phyloP scores from a whole-genome alignment of 2,113 vertebrate genomes.

The Hipposideros armiger region DNA sequence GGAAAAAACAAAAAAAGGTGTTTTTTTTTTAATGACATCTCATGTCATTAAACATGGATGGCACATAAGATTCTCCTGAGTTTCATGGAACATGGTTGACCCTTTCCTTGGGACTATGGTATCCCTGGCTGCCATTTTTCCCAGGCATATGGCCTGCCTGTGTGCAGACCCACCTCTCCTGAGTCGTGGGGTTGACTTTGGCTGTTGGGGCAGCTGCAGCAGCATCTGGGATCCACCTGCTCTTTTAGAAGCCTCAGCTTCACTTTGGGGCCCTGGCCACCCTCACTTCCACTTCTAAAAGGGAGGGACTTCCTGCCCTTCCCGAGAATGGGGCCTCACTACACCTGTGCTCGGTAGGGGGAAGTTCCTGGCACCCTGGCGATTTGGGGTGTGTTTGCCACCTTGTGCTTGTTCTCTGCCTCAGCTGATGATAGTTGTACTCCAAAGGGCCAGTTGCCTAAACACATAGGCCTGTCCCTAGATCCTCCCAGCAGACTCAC shows the following conservation, averaged over 20 bases:
- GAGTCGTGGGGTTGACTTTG: not conserved
- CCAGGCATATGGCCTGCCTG: not conserved
- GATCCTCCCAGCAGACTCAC: not conserved
- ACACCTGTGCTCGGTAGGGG: not conserved
- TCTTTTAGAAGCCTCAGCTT: not conserved
- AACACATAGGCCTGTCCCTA: not conserved
- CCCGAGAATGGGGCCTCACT: not conserved
- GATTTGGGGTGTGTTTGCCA: not conserved
- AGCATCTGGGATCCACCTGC: slow-evolving; percentile 52
- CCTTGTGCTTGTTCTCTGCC: not conserved
- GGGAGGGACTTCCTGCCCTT: not conserved
- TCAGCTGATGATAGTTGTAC: not conserved
- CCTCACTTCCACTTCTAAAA: slow-evolving; percentile 25
- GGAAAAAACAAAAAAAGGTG: not conserved
- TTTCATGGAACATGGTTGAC: not conserved
- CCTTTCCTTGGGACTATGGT: not conserved
- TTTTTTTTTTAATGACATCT: not conserved
- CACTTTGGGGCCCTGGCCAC: not conserved
- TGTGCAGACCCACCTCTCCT: not conserved
- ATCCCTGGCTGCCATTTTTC: not conserved
- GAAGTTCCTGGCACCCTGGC: not conserved
- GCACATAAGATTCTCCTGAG: not conserved
- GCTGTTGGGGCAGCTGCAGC: not conserved
- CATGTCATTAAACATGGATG: not conserved
- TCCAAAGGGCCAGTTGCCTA: not conserved